phyloP scores from a whole-genome alignment of 2,113 vertebrate species.

The Anguilla japonica region DNA sequence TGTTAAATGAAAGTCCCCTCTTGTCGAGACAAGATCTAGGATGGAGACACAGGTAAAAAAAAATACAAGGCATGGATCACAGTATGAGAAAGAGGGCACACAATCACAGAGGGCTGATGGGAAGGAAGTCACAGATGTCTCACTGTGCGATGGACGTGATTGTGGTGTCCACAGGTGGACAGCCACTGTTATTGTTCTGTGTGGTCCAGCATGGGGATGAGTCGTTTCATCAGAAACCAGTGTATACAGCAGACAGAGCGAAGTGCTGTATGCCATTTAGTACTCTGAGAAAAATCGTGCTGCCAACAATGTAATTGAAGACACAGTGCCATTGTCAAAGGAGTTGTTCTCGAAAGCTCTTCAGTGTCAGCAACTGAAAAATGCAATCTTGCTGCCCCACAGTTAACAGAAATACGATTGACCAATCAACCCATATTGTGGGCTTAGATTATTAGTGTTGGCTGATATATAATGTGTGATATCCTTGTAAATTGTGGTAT shows the following conservation, averaged over 20 bases:
- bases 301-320: background rate
- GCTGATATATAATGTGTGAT: background rate
- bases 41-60: background rate
- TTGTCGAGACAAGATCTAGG: conserved; percentile 5
- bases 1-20: conserved; percentile 21
- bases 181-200: background rate
- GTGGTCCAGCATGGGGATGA: background rate
- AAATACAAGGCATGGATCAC: background rate
- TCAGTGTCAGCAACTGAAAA: background rate
- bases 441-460: background rate
- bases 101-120: background rate
- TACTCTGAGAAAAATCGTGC: background rate
- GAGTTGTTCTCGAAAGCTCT: background rate
- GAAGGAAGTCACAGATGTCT: background rate
- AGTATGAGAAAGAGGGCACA: background rate
- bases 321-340: background rate
- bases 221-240: background rate
- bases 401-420: background rate
- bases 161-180: background rate
- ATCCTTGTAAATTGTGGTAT: background rate
- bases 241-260: background rate
- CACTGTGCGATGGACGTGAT: background rate
- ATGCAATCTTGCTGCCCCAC: background rate
- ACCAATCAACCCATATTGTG: background rate
- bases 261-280: background rate